A percentile compares a stretch with the other conserved stretches of the same genome.
These are phyloP conservation scores for Mesocricetus auratus DNA, from an alignment of 2,113 vertebrate genomes.

Conservation along the genomic window DNA sequence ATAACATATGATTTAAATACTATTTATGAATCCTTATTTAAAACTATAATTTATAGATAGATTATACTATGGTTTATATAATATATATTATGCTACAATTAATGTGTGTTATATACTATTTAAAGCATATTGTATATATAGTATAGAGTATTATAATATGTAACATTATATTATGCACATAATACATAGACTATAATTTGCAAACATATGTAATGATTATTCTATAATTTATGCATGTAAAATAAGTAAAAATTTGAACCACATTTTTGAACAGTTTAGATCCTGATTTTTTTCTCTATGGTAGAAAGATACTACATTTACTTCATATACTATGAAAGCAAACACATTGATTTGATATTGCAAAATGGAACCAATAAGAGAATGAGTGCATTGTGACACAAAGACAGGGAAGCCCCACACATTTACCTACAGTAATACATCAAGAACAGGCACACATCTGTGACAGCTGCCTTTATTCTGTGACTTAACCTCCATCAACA, in stretches of 20 bases:
- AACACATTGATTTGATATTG: slow-evolving; percentile 23
- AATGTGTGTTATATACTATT: neutral
- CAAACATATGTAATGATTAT: neutral
- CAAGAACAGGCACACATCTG: neutral
- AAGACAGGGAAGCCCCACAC: neutral
- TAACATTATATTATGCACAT: neutral
- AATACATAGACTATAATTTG: neutral
- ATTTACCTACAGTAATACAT: neutral
- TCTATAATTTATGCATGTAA: neutral
- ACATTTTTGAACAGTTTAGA: neutral
- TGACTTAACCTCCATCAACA: neutral
- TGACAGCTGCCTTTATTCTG: neutral
- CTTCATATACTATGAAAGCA: neutral
- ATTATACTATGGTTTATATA: neutral
- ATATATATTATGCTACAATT: neutral
- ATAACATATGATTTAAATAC: neutral
- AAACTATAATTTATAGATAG: neutral
- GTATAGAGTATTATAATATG: neutral
- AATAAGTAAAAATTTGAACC: neutral
- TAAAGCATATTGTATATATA: neutral
- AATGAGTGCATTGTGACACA: neutral
- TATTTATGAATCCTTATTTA: neutral
- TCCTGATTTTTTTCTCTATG: neutral
- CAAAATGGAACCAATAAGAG: neutral
- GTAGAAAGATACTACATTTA: slow-evolving; percentile 7